These are phyloP conservation scores for Octomys mimax DNA, from an alignment of 2,797 vertebrate genomes.

Conservation along the genomic window DNA sequence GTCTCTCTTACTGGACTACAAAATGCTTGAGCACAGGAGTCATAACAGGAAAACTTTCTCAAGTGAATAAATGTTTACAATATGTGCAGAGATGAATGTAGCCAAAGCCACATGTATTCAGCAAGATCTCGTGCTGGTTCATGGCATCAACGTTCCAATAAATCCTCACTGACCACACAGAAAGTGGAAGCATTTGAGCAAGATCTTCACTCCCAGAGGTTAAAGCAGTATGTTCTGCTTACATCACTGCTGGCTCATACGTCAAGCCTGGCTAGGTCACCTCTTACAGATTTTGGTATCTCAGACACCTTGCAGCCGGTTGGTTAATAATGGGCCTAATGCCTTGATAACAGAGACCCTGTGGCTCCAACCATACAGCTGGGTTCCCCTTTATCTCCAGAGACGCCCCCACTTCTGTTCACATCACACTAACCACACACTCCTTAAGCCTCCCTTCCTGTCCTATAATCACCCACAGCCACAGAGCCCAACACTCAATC, in stretches of 20 bases:
- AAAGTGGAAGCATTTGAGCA: conserved; percentile 2
- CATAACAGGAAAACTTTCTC: background rate
- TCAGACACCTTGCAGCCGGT: background rate
- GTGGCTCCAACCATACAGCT: background rate
- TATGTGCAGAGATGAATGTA: background rate
- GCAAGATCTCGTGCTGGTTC: background rate
- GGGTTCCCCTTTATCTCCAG: background rate
- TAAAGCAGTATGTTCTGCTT: background rate
- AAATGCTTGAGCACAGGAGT: background rate
- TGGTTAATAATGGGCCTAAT: background rate
- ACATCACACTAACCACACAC: background rate
- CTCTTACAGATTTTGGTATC: background rate
- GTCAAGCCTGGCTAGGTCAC: background rate
- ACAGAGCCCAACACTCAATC: background rate
- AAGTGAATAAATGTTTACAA: conserved; percentile 6
- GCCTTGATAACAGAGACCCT: background rate
- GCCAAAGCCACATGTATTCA: background rate
- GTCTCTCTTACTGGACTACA: background rate
- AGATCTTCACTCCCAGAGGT: background rate
- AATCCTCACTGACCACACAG: background rate
- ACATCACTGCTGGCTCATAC: background rate
- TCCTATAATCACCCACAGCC: background rate
- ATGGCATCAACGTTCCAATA: background rate
- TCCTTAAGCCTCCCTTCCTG: background rate
- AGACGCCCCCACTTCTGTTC: background rate